Evolutionary conservation across 1,140 invertebrate genomes (phyloP).

Genomic region (Drosophila oshimai): DNA sequence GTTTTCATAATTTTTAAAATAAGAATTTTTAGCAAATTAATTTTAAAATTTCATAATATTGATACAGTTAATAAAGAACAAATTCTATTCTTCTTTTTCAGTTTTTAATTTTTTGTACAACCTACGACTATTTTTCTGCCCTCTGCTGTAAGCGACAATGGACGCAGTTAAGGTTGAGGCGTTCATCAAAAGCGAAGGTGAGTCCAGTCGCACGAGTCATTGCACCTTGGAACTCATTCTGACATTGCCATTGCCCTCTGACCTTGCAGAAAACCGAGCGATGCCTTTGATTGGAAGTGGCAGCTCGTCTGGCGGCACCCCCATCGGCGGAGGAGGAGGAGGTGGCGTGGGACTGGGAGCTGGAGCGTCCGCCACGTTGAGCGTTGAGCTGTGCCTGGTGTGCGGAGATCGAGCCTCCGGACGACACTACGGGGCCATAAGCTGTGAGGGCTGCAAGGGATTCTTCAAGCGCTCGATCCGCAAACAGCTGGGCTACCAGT

Average conservation of each 20-base stretch:
- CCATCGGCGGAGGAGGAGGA: slow-evolving; percentile 26
- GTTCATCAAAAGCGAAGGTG: slow-evolving; percentile 77
- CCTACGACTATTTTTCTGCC: not conserved
- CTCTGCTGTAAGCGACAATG: slow-evolving; percentile 23
- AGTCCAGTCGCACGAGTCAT: slow-evolving; percentile 25
- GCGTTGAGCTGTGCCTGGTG: slow-evolving; percentile 94
- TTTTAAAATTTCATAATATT: too few relatives aligned
- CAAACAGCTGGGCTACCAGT: slow-evolving; percentile 97
- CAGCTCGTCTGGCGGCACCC: slow-evolving; percentile 23
- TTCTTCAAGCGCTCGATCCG: slow-evolving; percentile 96
- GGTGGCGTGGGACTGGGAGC: slow-evolving; percentile 45
- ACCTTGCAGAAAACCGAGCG: slow-evolving; percentile 55
- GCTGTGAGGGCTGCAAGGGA: slow-evolving; percentile 96
- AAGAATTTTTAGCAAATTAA: too few relatives aligned
- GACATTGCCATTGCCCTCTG: slow-evolving; percentile 20
- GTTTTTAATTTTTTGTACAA: not conserved
- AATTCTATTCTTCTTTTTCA: not conserved
- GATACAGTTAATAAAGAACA: not conserved
- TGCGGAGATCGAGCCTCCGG: slow-evolving; percentile 97
- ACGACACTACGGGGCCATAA: slow-evolving; percentile 96
- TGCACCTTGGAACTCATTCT: slow-evolving; percentile 36
- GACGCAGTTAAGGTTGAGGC: slow-evolving; percentile 66
- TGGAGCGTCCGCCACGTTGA: slow-evolving; percentile 70
- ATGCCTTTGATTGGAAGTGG: slow-evolving; percentile 45
- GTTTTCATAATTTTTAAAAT: too few relatives aligned